Evolutionary conservation across 2,888 invertebrate species (phyloP).

Genomic region (Glyphotaelius pellucidus): DNA sequence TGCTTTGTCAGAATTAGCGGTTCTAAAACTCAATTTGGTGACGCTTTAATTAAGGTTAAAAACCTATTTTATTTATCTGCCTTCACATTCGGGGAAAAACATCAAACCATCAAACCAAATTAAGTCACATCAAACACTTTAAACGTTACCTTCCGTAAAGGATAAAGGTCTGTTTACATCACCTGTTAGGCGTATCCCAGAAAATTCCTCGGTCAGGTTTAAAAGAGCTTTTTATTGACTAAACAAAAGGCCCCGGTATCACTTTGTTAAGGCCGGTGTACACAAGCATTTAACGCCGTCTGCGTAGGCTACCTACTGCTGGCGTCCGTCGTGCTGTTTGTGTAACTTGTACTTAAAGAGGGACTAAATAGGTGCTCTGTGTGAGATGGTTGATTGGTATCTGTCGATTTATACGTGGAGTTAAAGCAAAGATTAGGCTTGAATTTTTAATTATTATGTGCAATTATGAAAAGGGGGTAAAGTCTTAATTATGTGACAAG

Average conservation of each 20-base stretch:
- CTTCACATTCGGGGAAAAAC: neutral
- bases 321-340: slow-evolving; percentile 27
- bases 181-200: slow-evolving; percentile 9
- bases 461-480: no score
- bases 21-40: no score
- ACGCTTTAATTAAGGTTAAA: no score
- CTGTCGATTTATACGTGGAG: neutral
- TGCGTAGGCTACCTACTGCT: slow-evolving; percentile 20
- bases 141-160: neutral
- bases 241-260: slow-evolving; percentile 58
- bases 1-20: no score
- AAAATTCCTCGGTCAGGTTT: neutral
- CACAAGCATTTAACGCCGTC: slow-evolving; percentile 47
- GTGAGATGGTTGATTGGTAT: neutral
- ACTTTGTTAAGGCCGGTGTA: slow-evolving; percentile 54
- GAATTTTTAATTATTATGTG: neutral
- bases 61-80: no score
- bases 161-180: slow-evolving; percentile 9
- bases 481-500: no score
- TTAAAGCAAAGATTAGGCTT: neutral
- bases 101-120: neutral
- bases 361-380: neutral
- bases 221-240: slow-evolving; percentile 61
- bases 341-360: neutral
- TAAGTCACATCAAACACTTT: neutral